These are phyloP conservation scores for Melanostoma mellinum DNA, from an alignment of 2,888 invertebrate species.

Conservation along the genomic window DNA sequence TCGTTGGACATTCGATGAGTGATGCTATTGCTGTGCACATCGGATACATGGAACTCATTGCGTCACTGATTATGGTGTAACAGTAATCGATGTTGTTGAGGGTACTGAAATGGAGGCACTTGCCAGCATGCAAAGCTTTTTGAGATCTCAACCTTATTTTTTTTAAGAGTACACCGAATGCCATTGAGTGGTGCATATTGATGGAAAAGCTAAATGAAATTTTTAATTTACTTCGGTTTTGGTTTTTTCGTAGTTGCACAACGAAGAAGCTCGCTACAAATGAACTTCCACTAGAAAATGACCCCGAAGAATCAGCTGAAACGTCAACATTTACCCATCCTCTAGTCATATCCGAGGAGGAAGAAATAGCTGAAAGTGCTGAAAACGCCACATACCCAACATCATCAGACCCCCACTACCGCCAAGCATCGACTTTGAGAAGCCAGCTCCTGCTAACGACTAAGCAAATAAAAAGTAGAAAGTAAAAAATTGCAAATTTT, in stretches of 20 bases:
- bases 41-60: slow-evolving; percentile 85
- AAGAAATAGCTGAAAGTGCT: slow-evolving; percentile 77
- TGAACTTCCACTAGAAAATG: slow-evolving; percentile 83
- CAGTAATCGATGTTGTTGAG: slow-evolving; percentile 99
- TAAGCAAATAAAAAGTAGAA: slow-evolving; percentile 76
- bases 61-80: slow-evolving; percentile 87
- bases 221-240: not conserved
- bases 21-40: slow-evolving; percentile 97
- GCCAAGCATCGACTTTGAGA: slow-evolving; percentile 77
- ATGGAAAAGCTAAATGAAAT: slow-evolving; percentile 5
- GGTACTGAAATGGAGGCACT: slow-evolving; percentile 98
- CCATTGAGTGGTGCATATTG: slow-evolving; percentile 94
- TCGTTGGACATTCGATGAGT: slow-evolving; percentile 98
- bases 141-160: slow-evolving; percentile 93
- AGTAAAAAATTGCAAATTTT: slow-evolving; percentile 74
- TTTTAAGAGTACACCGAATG: slow-evolving; percentile 93
- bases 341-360: slow-evolving; percentile 82
- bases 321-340: slow-evolving; percentile 79
- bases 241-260: slow-evolving; percentile 83
- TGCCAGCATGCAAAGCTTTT: slow-evolving; percentile 96
- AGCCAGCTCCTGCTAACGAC: slow-evolving; percentile 76
- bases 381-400: slow-evolving; percentile 64
- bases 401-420: slow-evolving; percentile 57
- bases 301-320: slow-evolving; percentile 76
- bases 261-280: slow-evolving; percentile 87